Evolutionary conservation across 2,113 vertebrate genomes (phyloP).

Genomic region (Engystomops pustulosus): DNA sequence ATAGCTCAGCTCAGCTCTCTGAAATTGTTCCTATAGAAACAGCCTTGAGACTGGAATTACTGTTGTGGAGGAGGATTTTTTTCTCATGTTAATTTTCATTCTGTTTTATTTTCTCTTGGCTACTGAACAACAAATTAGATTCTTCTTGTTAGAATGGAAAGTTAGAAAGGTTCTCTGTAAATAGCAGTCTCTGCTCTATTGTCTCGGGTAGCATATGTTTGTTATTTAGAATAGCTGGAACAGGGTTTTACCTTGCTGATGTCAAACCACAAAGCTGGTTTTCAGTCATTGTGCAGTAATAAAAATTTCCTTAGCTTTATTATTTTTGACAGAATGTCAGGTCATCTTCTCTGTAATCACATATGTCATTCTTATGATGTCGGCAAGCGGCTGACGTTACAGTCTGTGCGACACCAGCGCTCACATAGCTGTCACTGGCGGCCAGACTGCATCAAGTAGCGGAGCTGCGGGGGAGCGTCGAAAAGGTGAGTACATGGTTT

Average conservation of each 20-base stretch:
- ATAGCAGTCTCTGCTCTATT: conserved; percentile 3
- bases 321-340: background rate
- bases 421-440: no score
- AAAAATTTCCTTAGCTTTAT: background rate
- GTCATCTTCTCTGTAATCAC: no score
- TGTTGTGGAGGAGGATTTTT: conserved; percentile 45
- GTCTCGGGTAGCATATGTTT: background rate
- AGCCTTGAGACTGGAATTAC: conserved; percentile 55
- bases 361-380: no score
- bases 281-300: background rate
- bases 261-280: background rate
- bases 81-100: conserved; percentile 51
- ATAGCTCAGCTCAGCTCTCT: conserved; percentile 39
- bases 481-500: no score
- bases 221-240: background rate
- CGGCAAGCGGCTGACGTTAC: no score
- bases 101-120: conserved; percentile 48
- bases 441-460: no score
- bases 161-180: conserved; percentile 3
- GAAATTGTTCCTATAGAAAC: conserved; percentile 61
- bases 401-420: no score
- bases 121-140: conserved; percentile 5
- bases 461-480: no score
- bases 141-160: conserved; percentile 21
- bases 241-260: background rate